Evolutionary conservation across 2,797 vertebrate genomes (phyloP), one percentile per base, ranked within the genome.

Genomic region (Lutjanus campechanus): DNA sequence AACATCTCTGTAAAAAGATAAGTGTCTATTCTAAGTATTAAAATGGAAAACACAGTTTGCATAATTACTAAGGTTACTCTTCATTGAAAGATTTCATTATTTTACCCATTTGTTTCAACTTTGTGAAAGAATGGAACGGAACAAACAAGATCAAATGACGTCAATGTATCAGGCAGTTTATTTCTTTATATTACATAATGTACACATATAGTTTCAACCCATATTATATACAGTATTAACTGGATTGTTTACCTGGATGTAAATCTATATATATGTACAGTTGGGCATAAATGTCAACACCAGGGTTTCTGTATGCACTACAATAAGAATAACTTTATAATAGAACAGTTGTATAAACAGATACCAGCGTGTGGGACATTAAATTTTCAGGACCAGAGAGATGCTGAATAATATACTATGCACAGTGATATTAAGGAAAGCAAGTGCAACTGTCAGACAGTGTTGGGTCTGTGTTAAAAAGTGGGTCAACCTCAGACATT

Each of bases 151-250:
- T 74, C 11, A 81, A 71, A 58, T 61, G 11, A 78, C 1, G 0
- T 72, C 46, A 76, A 85, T 60, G 83, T 46, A 87, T 83, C 73
- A 81, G 63, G 20, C 49, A 69, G 59, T 93, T 93, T 92, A 90
- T 92, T 92, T 81, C 60, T 77, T 84, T 77, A 83, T 62, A 87
- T 83, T 79, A 72, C 70, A 84, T 68, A 73, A 77, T 79, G 58
- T 83, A 90, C 79, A 88, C 59, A 81, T 69, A 77, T 16, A 54
- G 43, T 65, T 85, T 76, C 59, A 85, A 82, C 63, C 81, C 82
- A 76, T 65, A 70, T 56, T 53, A 81, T 40, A 66, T 81, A 73
- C 36, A 62, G n/a, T 53, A 67, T 67, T 49, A 74, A 85, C 43
- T 62, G 71, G 79, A 78, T 82, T 84, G 80, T 83, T 89, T 88